Conservation (phyloP, 1,140 invertebrate genomes). For the Pectinophora gossypiella region DNA sequence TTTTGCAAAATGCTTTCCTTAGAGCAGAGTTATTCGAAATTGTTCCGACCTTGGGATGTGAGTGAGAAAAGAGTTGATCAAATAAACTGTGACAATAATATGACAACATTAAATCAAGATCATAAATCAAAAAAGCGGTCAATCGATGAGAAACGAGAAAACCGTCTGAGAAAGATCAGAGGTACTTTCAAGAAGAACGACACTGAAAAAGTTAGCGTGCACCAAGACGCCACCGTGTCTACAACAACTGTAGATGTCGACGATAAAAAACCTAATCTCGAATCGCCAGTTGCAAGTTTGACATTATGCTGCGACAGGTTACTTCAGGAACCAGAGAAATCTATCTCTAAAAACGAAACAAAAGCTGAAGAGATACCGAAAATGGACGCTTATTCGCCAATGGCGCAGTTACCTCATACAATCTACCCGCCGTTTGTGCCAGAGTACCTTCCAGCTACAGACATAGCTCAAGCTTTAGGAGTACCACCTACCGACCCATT, state of each 20-base stretch:
- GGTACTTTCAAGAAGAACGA: slow-evolving; percentile 51
- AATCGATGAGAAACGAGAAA: slow-evolving; percentile 51
- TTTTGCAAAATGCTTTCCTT: slow-evolving; percentile 46
- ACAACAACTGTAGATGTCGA: slow-evolving; percentile 66
- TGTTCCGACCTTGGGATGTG: slow-evolving; percentile 71
- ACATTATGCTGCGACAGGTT: slow-evolving; percentile 55
- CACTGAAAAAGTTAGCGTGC: slow-evolving; percentile 22
- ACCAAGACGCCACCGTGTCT: slow-evolving; percentile 74
- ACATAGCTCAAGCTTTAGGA: slow-evolving; percentile 71
- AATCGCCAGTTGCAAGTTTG: slow-evolving; percentile 51
- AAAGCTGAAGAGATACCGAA: background rate
- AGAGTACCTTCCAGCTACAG: slow-evolving; percentile 55
- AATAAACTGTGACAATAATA: slow-evolving; percentile 25
- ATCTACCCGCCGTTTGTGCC: slow-evolving; percentile 18
- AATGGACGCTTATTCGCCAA: slow-evolving; percentile 10
- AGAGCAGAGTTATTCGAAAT: slow-evolving; percentile 52
- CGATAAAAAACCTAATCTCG: slow-evolving; percentile 25
- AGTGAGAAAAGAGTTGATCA: slow-evolving; percentile 36
- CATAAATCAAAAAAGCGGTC: slow-evolving; percentile 37
- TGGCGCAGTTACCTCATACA: slow-evolving; percentile 9
- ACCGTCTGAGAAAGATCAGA: slow-evolving; percentile 62
- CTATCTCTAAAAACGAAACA: slow-evolving; percentile 17
- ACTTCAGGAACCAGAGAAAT: slow-evolving; percentile 35
- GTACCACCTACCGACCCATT: slow-evolving; percentile 71
- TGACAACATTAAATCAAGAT: slow-evolving; percentile 10